Evolutionary conservation across 30 jellyfish, hydroid and myxozoan genomes (phyloP), one percentile per base, ranked within the genome.

Genomic region (Morbakka virulenta): DNA sequence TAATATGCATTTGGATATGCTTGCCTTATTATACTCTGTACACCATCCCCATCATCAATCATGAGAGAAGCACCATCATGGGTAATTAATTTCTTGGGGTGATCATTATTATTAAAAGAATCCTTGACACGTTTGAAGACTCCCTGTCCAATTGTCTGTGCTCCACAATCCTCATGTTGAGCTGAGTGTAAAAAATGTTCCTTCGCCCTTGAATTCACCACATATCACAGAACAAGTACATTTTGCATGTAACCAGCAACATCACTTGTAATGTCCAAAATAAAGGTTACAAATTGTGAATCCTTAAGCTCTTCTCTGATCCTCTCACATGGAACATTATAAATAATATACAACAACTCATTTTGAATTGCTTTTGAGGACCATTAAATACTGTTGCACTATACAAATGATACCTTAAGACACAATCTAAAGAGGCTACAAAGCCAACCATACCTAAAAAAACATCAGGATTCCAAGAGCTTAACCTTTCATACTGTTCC

Each of bases 401-500:
- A n/a, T n/a, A n/a, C n/a, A 20, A 72, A 53, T 35, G 83, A 27
- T 72, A 49, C 83, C 28, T 26, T 49, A 72, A 28, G 83, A 29
- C 52, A 28, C 32, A 70, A 49, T n/a, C 24, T 21, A 23, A n/a
- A n/a, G 52, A 35, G 9, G 77, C 64, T 14, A 6, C 4, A 23
- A 78, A 64, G 31, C 57, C 48, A 6, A 80, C 78, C 41, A 82
- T 32, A 28, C 93, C 79, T 1, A 52, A 72, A 51, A 82, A 82
- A 22, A 80, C 87, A 25, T 87, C 94, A 24, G 94, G 87, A n/a
- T n/a, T n/a, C n/a, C n/a, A n/a, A n/a, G n/a, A n/a, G n/a, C n/a
- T n/a, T n/a, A n/a, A n/a, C n/a, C 69, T 29, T 35, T 81, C 86
- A 62, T 70, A 79, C 32, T 81, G 93, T 14, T 85, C 93, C 28